Evolutionary conservation across 1,140 invertebrate species (phyloP).

Genomic region (Scylla paramamosain): DNA sequence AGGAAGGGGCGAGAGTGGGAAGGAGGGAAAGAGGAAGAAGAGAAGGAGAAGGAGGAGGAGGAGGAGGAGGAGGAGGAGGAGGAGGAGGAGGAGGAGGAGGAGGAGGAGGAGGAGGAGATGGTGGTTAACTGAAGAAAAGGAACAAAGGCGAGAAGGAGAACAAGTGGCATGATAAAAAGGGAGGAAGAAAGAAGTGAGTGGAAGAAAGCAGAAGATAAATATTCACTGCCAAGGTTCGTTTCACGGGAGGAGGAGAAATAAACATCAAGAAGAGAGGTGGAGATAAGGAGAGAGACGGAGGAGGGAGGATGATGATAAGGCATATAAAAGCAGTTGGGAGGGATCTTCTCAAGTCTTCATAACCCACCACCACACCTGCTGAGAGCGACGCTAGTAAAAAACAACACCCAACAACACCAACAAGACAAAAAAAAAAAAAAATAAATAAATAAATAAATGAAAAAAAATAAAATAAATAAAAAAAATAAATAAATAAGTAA

Average conservation of each 20-base stretch:
- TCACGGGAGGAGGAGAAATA: background rate
- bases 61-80: background rate
- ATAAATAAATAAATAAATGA: no score
- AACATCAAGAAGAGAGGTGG: background rate
- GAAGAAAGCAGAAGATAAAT: constrained; percentile 25
- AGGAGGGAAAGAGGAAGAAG: no score
- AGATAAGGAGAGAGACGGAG: constrained; percentile 27
- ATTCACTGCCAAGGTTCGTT: background rate
- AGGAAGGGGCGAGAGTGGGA: background rate
- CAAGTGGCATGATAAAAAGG: background rate
- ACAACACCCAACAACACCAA: no score
- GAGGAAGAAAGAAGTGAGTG: constrained; percentile 29
- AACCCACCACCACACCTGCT: background rate
- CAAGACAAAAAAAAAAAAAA: no score
- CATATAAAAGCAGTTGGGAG: background rate
- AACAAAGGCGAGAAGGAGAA: background rate
- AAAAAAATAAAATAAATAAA: no score
- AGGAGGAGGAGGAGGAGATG: background rate
- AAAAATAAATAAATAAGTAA: no score
- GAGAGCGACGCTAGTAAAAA: no score
- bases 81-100: background rate
- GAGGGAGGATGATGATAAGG: constrained; percentile 7
- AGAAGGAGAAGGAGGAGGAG: no score
- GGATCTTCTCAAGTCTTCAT: background rate
- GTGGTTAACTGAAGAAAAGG: constrained; percentile 26